Evolutionary conservation across 2,888 invertebrate species (phyloP).

Genomic region (Cerastoderma edule): DNA sequence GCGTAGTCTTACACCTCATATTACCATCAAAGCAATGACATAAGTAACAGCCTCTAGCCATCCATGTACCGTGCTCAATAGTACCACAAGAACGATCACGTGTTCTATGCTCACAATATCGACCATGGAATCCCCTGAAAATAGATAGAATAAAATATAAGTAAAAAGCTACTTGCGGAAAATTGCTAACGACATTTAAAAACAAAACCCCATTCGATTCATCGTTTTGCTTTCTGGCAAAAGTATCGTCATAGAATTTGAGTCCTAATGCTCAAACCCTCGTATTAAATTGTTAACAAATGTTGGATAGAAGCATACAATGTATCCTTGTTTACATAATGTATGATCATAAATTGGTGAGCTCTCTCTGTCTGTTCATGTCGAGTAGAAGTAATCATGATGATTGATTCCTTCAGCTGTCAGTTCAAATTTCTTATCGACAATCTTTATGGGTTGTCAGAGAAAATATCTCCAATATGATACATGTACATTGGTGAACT

Average conservation of each 20-base stretch:
- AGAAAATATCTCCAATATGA: too few species aligned
- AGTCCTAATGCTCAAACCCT: too few species aligned
- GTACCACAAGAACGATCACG: constrained; percentile 57
- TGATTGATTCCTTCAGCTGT: not conserved
- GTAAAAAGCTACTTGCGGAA: too few species aligned
- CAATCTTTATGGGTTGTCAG: too few species aligned
- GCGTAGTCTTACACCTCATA: constrained; percentile 52
- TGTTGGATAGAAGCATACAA: too few species aligned
- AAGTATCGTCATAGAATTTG: too few species aligned
- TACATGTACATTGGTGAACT: not conserved
- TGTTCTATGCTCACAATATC: constrained; percentile 60
- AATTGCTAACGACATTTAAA: too few species aligned
- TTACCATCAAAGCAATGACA: constrained; percentile 68
- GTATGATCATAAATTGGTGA: not conserved
- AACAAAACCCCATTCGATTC: too few species aligned
- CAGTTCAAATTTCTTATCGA: not conserved
- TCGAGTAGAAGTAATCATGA: not conserved
- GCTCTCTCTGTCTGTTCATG: too few species aligned
- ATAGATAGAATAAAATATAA: not conserved
- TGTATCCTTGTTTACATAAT: not conserved
- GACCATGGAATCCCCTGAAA: constrained; percentile 56
- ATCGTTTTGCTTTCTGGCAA: too few species aligned
- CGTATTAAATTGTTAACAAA: too few species aligned
- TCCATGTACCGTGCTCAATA: constrained; percentile 63
- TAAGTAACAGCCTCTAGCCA: constrained; percentile 63